Percentiles rank a stretch among this genome's conserved stretches.
Conservation (phyloP, 1,140 invertebrate species). For the Conus betulinus region DNA sequence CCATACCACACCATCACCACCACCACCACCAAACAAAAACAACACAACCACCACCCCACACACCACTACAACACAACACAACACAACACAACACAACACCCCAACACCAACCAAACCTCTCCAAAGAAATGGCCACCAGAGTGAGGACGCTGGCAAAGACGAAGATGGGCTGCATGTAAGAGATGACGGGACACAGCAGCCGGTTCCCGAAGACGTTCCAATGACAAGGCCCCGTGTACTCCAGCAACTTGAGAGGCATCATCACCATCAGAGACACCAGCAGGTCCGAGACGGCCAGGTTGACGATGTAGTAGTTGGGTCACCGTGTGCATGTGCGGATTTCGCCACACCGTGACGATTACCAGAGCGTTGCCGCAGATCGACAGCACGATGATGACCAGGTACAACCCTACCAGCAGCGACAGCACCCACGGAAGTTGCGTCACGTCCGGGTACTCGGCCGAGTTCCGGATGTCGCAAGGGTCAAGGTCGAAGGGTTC, state of each 20-base stretch:
- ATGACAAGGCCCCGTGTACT: conserved; percentile 74
- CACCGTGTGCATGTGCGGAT: conserved; percentile 77
- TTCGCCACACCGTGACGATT: conserved; percentile 70
- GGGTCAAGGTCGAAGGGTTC: neutral
- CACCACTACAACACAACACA: too few species aligned
- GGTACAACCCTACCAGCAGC: conserved; percentile 62
- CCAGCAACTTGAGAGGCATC: conserved; percentile 77
- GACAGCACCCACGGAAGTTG: conserved; percentile 51
- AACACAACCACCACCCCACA: too few species aligned
- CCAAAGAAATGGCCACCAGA: conserved; percentile 77
- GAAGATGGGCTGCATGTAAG: conserved; percentile 75
- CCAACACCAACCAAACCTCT: conserved; percentile 74
- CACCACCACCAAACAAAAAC: too few species aligned
- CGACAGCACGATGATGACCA: conserved; percentile 73
- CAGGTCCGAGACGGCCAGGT: conserved; percentile 76
- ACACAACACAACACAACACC: too few species aligned
- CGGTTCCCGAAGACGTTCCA: conserved; percentile 74
- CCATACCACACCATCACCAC: too few species aligned
- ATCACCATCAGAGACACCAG: conserved; percentile 73
- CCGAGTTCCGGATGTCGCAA: conserved; percentile 25
- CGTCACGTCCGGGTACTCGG: conserved; percentile 53
- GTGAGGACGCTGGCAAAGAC: conserved; percentile 76
- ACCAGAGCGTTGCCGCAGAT: conserved; percentile 70
- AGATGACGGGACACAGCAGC: conserved; percentile 73
- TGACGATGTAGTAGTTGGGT: conserved; percentile 79